These are phyloP conservation scores for Danaus plexippus DNA, from an alignment of 1,140 invertebrate species.

Conservation along the genomic window DNA sequence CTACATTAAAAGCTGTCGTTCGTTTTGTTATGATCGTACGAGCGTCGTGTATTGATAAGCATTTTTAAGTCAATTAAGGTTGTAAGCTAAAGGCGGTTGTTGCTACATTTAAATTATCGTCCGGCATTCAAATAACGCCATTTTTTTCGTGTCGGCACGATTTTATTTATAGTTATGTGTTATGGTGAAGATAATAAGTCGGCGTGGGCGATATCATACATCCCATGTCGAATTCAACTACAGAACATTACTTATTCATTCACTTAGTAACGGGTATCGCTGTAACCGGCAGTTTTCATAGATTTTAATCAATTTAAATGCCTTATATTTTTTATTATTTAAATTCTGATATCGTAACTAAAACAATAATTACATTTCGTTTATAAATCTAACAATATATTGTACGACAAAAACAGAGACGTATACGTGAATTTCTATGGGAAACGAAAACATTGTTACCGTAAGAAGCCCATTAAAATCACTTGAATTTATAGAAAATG, in stretches of 20 bases:
- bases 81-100: slow-evolving; percentile 71
- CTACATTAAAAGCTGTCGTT: slow-evolving; percentile 23
- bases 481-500: too few relatives aligned
- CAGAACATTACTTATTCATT: slow-evolving; percentile 26
- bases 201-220: slow-evolving; percentile 49
- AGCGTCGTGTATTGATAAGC: slow-evolving; percentile 59
- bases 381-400: too few relatives aligned
- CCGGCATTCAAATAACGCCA: slow-evolving; percentile 69
- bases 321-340: neutral
- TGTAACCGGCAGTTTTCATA: slow-evolving; percentile 23
- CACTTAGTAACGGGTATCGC: slow-evolving; percentile 36
- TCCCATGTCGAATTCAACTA: slow-evolving; percentile 35
- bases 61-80: slow-evolving; percentile 72
- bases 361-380: too few relatives aligned
- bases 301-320: slow-evolving; percentile 14
- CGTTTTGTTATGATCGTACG: slow-evolving; percentile 32
- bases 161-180: slow-evolving; percentile 65
- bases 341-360: too few relatives aligned
- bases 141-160: slow-evolving; percentile 69
- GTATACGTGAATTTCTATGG: too few relatives aligned
- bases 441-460: too few relatives aligned
- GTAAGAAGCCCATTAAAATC: too few relatives aligned
- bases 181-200: slow-evolving; percentile 54
- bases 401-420: too few relatives aligned
- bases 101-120: slow-evolving; percentile 72